Conservation (phyloP, 2,113 vertebrate genomes). For the Hippotragus niger region DNA sequence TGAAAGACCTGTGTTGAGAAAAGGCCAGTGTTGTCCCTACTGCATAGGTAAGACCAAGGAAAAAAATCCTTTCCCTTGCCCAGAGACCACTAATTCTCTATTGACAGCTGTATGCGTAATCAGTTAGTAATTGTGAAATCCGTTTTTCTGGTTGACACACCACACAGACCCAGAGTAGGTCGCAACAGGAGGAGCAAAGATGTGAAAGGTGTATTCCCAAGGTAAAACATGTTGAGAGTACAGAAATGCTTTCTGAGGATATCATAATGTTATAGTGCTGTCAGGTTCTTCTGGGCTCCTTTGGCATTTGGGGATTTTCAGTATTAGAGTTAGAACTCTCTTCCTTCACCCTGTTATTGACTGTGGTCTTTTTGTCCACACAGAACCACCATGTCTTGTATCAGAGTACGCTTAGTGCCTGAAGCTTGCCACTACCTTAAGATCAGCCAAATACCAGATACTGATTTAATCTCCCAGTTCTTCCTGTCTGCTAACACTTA, state of each 20-base stretch:
- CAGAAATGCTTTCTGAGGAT: background rate
- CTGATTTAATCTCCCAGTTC: background rate
- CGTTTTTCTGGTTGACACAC: background rate
- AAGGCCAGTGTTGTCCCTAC: conserved; percentile 94
- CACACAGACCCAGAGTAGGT: background rate
- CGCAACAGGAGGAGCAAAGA: background rate
- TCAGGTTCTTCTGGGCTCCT: background rate
- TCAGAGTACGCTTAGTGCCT: background rate
- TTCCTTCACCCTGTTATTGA: background rate
- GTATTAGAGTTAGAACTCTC: background rate
- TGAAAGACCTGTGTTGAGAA: conserved; percentile 88
- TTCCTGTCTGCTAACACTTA: background rate
- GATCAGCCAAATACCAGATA: background rate
- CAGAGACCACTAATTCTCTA: background rate
- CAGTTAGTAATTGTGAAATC: background rate
- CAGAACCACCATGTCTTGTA: background rate
- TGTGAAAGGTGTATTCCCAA: background rate
- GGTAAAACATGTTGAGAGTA: background rate
- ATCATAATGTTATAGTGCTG: fast-evolving
- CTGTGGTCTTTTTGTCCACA: background rate
- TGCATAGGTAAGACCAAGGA: conserved; percentile 87
- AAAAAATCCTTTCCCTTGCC: background rate
- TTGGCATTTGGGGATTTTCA: background rate
- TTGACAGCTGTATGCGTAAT: background rate
- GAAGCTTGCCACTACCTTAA: background rate